These are phyloP conservation scores for Nothobranchius kuhntae DNA, from an alignment of 2,113 vertebrate species.

Conservation along the genomic window DNA sequence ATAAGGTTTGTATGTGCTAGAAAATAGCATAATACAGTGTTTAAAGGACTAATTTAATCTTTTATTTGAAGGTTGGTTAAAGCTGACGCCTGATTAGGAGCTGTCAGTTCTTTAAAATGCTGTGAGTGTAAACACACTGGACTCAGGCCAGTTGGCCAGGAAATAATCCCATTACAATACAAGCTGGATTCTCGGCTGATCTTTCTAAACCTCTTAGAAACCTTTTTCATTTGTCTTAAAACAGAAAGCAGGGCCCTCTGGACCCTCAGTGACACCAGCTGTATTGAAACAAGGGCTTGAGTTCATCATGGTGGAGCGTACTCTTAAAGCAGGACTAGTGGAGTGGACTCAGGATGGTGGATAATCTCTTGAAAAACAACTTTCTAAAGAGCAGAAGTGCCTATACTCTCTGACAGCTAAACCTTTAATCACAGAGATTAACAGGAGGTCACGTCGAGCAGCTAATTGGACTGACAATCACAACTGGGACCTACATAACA, in stretches of 20 bases:
- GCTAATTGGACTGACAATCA: conserved; percentile 45
- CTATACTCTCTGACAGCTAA: conserved; percentile 54
- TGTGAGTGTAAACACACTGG: conserved; percentile 42
- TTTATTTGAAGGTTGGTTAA: neutral
- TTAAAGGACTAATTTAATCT: neutral
- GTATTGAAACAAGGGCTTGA: conserved; percentile 3
- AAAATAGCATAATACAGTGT: no score
- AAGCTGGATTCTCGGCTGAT: conserved; percentile 59
- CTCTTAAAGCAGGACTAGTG: neutral
- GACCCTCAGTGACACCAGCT: neutral
- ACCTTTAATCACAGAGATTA: conserved; percentile 70
- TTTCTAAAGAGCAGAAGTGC: conserved; percentile 22
- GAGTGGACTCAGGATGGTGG: neutral
- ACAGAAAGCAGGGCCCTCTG: conserved; percentile 23
- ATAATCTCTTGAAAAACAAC: neutral
- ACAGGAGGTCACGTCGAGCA: conserved; percentile 44
- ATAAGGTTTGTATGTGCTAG: no score
- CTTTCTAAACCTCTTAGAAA: conserved; percentile 63
- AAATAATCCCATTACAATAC: conserved; percentile 62
- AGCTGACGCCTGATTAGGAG: conserved; percentile 11
- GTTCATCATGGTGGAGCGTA: neutral
- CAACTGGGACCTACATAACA: conserved; percentile 31
- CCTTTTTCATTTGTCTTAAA: conserved; percentile 40
- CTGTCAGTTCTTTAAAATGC: conserved; percentile 20
- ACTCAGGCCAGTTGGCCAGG: conserved; percentile 53